Evolutionary conservation across 1,140 invertebrate genomes (phyloP).

Genomic region (Leptinotarsa lineolata): DNA sequence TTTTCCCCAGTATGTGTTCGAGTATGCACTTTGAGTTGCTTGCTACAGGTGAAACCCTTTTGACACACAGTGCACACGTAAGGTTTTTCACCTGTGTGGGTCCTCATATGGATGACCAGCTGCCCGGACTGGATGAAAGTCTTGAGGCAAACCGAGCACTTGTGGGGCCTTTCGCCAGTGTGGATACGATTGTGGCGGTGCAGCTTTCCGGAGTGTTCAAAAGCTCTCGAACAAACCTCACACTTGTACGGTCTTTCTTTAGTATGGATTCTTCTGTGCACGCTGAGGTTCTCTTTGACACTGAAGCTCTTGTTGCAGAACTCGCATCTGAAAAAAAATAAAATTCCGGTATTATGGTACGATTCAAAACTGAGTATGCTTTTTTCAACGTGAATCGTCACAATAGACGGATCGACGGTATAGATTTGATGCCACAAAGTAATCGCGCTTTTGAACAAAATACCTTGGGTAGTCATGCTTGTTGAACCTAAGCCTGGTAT

Average conservation of each 20-base stretch:
- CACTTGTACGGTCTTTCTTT: conserved; percentile 87
- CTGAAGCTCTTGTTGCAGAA: conserved; percentile 91
- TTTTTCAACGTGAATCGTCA: too few relatives aligned
- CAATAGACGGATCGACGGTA: too few relatives aligned
- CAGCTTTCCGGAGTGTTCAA: conserved; percentile 90
- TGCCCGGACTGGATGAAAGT: conserved; percentile 90
- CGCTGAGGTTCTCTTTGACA: conserved; percentile 89
- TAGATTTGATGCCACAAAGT: too few relatives aligned
- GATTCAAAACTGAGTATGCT: too few relatives aligned
- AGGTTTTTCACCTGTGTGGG: conserved; percentile 89
- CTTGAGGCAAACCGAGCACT: conserved; percentile 89
- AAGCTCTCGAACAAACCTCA: conserved; percentile 86
- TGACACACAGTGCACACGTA: conserved; percentile 83
- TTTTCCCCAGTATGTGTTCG: conserved; percentile 84
- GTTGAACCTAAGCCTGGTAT: too few relatives aligned
- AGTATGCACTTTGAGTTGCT: conserved; percentile 85
- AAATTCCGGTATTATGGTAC: too few relatives aligned
- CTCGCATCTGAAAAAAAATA: conserved; percentile 69
- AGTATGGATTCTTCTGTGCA: conserved; percentile 89
- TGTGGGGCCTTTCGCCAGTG: conserved; percentile 89
- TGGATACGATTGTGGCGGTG: conserved; percentile 92
- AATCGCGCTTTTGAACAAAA: too few relatives aligned
- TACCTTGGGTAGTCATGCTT: too few relatives aligned
- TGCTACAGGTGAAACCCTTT: conserved; percentile 88
- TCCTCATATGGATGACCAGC: conserved; percentile 81